Base-by-base conservation (phyloP, 2,797 vertebrate species). In the Acridotheres tristis region DNA sequence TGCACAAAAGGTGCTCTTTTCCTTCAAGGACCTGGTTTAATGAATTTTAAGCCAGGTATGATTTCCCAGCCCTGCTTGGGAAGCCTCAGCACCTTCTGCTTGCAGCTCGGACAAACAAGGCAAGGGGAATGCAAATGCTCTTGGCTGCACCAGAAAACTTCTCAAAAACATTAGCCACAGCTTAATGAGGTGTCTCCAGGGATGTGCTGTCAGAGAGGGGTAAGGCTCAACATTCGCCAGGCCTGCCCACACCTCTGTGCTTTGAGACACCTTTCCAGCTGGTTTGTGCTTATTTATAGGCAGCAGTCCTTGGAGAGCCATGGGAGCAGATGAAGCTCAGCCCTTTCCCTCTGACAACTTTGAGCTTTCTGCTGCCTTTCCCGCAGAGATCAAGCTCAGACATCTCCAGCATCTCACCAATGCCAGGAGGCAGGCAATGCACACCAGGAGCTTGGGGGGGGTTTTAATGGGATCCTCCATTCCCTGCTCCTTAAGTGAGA, bases 281-380 rank as follows among this genome's bases (percentile, higher is more conserved):
- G 86, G 21, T 77, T 67, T 36, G 8, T 30, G n/a, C 68, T 88
- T 92, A 78, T 84, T 96, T 93, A 80, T 78, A 94, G 85, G 62
- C 65, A 89, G 19, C 68, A 67, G 38, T 6, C 65, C 78, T n/a
- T 3, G 2, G 27, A 79, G 68, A 79, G 34, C 9, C 23, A 0
- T 1, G 0, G 62, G 42, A 38, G 19, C 57, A 93, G 54, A 75
- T 5, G 40, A 43, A 93, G 38, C 73, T 92, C 68, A 88, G 68
- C 6, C 69, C 27, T 23, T 85, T 87, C 25, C 27, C 40, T 25
- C 20, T 14, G 62, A 23, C 58, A 81, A 13, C 20, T 57, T 20
- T 4, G 51, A 86, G 83, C 18, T 74, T 76, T 57, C 63, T 73
- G 50, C 58, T 6, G 8, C 76, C 63, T 66, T 54, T 53, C 36